Conservation (phyloP, 2,113 vertebrate species). For the Leuciscus idus region DNA sequence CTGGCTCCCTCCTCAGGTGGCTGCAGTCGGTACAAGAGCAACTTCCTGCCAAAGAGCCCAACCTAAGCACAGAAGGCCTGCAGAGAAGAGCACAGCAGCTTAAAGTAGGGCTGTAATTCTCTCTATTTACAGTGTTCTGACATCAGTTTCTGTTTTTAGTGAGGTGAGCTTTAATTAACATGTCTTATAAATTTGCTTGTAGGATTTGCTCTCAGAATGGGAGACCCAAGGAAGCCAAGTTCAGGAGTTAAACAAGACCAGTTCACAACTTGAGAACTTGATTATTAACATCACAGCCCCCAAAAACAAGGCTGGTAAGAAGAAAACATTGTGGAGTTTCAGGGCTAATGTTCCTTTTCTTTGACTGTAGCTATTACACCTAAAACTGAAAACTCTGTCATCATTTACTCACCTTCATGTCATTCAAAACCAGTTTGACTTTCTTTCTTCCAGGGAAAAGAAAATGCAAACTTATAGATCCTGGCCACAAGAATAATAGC, state of each 20-base stretch:
- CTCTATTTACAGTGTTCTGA: slow-evolving; percentile 5
- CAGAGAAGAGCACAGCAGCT: slow-evolving; percentile 85
- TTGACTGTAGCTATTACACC: neutral
- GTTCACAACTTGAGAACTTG: slow-evolving; percentile 87
- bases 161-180: slow-evolving; percentile 18
- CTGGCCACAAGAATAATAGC: too few species aligned
- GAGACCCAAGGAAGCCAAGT: slow-evolving; percentile 79
- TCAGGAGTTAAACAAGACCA: slow-evolving; percentile 84
- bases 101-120: slow-evolving; percentile 77
- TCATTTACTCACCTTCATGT: neutral
- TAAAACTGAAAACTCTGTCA: neutral
- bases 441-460: neutral
- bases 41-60: slow-evolving; percentile 81
- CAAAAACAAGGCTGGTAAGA: slow-evolving; percentile 80
- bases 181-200: slow-evolving; percentile 24
- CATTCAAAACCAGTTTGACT: neutral
- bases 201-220: slow-evolving; percentile 90
- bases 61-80: slow-evolving; percentile 81
- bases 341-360: neutral
- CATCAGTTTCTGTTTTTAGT: slow-evolving; percentile 5
- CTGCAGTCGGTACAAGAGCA: slow-evolving; percentile 86
- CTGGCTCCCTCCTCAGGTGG: slow-evolving; percentile 85
- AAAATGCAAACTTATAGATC: neutral
- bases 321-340: slow-evolving; percentile 45
- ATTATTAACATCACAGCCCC: slow-evolving; percentile 91